Conservation (phyloP, 2,113 vertebrate genomes). For the Solea senegalensis region DNA sequence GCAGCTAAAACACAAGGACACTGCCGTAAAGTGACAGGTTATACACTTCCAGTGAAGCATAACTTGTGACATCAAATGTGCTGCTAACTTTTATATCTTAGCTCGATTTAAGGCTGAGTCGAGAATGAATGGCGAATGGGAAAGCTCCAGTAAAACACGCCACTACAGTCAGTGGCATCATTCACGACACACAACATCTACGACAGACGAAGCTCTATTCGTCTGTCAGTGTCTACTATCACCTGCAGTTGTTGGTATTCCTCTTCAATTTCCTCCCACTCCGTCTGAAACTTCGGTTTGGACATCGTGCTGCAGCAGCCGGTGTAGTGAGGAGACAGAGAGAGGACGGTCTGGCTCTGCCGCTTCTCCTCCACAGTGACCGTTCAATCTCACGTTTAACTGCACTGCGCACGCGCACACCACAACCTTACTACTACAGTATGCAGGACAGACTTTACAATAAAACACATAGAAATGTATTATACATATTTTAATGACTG, state of each 20-base stretch:
- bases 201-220: not conserved
- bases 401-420: slow-evolving; percentile 59
- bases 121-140: no score
- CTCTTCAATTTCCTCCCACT: slow-evolving; percentile 89
- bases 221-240: not conserved
- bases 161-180: no score
- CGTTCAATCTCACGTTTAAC: slow-evolving; percentile 42
- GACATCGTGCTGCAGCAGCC: slow-evolving; percentile 67
- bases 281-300: slow-evolving; percentile 81
- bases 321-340: slow-evolving; percentile 4
- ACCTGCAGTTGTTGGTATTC: slow-evolving; percentile 94
- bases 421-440: not conserved
- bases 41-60: not conserved
- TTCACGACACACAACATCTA: no score
- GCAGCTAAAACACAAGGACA: slow-evolving; percentile 1
- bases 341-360: no score
- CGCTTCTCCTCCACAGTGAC: slow-evolving; percentile 16
- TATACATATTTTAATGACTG: no score
- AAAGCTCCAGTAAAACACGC: no score
- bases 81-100: no score
- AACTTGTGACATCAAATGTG: not conserved
- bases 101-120: no score
- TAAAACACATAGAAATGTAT: no score
- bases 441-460: no score
- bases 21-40: not conserved